phyloP scores from a whole-genome alignment of 2,888 invertebrate genomes.

The Minunthozetes semirufus region DNA sequence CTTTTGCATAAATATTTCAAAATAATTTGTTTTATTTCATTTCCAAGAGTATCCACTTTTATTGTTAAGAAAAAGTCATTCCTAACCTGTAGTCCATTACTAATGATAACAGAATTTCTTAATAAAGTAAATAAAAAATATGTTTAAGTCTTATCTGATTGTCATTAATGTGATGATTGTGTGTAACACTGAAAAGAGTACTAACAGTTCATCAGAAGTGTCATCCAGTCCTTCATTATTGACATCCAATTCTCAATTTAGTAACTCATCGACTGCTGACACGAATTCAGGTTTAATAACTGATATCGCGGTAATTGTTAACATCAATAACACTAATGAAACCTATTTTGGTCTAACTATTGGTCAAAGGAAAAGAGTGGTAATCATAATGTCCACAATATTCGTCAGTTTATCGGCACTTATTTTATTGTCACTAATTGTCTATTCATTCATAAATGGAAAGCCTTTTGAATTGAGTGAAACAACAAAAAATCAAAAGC shows the following conservation, averaged over 20 bases:
- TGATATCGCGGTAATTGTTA: background rate
- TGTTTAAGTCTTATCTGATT: background rate
- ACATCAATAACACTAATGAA: background rate
- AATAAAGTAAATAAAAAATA: background rate
- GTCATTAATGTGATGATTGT: background rate
- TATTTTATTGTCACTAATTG: background rate
- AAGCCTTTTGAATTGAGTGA: background rate
- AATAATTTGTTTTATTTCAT: no score
- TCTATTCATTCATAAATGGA: no score
- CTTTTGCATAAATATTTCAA: no score
- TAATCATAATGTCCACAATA: background rate
- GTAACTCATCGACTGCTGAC: background rate
- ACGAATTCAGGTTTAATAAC: background rate
- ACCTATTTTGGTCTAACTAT: background rate
- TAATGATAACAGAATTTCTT: no score
- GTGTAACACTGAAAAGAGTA: background rate
- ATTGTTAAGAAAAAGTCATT: no score
- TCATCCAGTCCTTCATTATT: background rate
- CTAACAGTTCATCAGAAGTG: background rate
- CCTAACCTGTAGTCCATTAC: no score
- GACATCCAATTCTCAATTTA: background rate
- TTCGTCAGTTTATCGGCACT: background rate
- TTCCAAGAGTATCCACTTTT: no score
- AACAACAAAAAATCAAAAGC: no score
- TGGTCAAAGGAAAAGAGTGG: background rate